Conservation (phyloP, 2,888 invertebrate genomes). For the Sisyra terminalis region DNA sequence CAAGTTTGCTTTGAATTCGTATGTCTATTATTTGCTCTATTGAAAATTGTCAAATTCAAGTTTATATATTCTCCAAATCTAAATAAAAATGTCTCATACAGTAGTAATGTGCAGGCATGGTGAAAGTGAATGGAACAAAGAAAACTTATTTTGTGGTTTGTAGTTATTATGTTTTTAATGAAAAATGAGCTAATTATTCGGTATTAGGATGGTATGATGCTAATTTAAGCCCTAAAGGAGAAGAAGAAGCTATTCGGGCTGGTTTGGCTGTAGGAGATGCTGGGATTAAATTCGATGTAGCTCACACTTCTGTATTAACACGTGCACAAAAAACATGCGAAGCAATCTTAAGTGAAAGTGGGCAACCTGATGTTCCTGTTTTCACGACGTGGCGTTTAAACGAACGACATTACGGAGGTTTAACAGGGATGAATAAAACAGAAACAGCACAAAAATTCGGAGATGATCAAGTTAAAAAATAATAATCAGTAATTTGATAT, state of each 20-base stretch:
- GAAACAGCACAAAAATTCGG: slow-evolving; percentile 76
- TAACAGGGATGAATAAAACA: slow-evolving; percentile 71
- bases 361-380: slow-evolving; percentile 48
- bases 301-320: slow-evolving; percentile 64
- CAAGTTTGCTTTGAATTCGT: background rate
- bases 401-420: slow-evolving; percentile 75
- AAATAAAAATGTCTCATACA: background rate
- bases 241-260: slow-evolving; percentile 48
- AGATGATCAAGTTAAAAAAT: slow-evolving; percentile 58
- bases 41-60: background rate
- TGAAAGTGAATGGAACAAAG: slow-evolving; percentile 36
- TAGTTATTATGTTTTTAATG: background rate
- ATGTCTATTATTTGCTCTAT: background rate
- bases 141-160: slow-evolving; percentile 32
- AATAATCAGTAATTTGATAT: too few species aligned
- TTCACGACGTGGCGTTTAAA: slow-evolving; percentile 69
- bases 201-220: slow-evolving; percentile 27
- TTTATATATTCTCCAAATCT: background rate
- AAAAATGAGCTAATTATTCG: too few species aligned
- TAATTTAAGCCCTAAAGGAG: slow-evolving; percentile 34
- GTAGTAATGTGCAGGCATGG: slow-evolving; percentile 37
- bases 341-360: slow-evolving; percentile 46
- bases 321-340: slow-evolving; percentile 61
- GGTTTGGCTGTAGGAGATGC: slow-evolving; percentile 56
- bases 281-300: slow-evolving; percentile 56